Base-by-base conservation (phyloP, 2,797 vertebrate genomes). In the Sciurus carolinensis region DNA sequence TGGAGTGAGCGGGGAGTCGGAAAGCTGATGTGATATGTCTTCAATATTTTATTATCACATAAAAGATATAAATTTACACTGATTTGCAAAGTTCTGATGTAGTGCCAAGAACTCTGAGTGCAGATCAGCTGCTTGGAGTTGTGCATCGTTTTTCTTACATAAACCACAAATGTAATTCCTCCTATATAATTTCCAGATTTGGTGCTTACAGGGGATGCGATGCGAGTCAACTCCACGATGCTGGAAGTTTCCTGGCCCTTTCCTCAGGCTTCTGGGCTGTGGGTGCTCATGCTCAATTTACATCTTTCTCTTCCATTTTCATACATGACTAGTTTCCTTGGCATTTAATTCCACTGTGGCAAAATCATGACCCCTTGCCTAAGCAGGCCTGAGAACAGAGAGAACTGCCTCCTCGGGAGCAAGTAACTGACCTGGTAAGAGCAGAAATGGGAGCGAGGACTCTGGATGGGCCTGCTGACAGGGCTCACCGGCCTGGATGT, bases 191-290 rank as follows among this genome's bases (percentile, higher is more conserved):
- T 77, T 86, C 79, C 79, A 83, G 54, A 89, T 57, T 33, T 42
- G 20, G n/a, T 30, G 5, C 72, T 81, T 81, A 17, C 67, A 39
- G 64, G n/a, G 22, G 82, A 57, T 1, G 18, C 12, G 33, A 20
- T 11, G 6, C 10, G 28, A 2, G 26, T 15, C 13, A 33, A 18
- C 3, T 8, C 26, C 20, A 0, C 1, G n/a, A 14, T 22, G 5
- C 54, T 77, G 79, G n/a, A 1, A 6, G 26, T 36, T 77, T 15
- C 24, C 0, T 10, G 28, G 33, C 6, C 13, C 44, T 57, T 57
- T 3, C 15, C 50, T 36, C 47, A 94, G 47, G 44, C 22, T 75
- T 50, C 44, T 36, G 39, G 10, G 15, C 18, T 12, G 36, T 44
- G 89, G 89, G 90, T 36, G 33, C 5, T 75, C 28, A 14, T 28